These are phyloP conservation scores for Drosophila fungiperda DNA, from an alignment of 2,888 invertebrate genomes.

Conservation along the genomic window DNA sequence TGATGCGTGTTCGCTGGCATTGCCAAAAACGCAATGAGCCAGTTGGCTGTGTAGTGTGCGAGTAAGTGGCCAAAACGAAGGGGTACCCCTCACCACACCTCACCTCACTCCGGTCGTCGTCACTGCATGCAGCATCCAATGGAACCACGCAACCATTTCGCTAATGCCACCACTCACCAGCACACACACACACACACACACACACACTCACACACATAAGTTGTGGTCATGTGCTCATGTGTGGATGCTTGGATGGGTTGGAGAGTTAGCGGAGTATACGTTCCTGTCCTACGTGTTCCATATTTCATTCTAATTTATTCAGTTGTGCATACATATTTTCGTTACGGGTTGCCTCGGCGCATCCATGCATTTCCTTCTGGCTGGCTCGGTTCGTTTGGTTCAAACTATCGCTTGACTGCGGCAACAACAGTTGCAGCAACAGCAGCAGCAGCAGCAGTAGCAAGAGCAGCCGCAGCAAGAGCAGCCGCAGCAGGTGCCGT, in stretches of 20 bases:
- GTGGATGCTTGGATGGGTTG: constrained; percentile 13
- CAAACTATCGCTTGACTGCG: constrained; percentile 75
- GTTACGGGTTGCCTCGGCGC: constrained; percentile 78
- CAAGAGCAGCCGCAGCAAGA: constrained; percentile 23
- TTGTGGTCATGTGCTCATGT: constrained; percentile 58
- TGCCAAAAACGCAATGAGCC: constrained; percentile 60
- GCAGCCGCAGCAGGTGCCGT: constrained; percentile 35
- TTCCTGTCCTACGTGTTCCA: constrained; percentile 74
- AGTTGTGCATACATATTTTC: constrained; percentile 80
- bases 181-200: constrained; percentile 44
- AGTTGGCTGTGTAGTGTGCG: constrained; percentile 52
- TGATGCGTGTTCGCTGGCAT: constrained; percentile 50
- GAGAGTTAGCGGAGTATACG: constrained; percentile 23
- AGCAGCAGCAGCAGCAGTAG: constrained; percentile 18
- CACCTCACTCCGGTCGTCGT: no score
- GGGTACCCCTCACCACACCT: background rate
- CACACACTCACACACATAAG: constrained; percentile 49
- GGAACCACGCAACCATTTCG: constrained; percentile 36
- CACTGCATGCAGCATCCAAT: background rate
- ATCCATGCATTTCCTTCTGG: constrained; percentile 80
- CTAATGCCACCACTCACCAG: constrained; percentile 44
- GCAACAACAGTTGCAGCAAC: constrained; percentile 42
- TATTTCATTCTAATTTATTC: constrained; percentile 80
- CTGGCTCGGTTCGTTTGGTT: constrained; percentile 78
- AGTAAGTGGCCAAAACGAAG: constrained; percentile 36